A percentile compares a stretch with the other conserved stretches of the same genome.
phyloP scores from a whole-genome alignment of 1,140 invertebrate species.

The Neodiprion pinetum region DNA sequence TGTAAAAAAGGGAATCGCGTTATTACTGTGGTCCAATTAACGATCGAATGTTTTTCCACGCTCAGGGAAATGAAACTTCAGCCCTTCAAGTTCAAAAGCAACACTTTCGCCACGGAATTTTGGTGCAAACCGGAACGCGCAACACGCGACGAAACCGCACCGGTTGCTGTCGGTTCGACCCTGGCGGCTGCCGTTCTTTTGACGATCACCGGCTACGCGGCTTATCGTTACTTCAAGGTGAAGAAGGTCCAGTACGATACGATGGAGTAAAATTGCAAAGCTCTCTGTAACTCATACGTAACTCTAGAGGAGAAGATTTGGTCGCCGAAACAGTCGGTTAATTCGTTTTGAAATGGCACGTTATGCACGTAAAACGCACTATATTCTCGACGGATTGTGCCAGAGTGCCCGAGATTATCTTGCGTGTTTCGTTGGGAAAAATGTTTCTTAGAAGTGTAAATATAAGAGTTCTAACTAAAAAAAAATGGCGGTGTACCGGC shows the following conservation, averaged over 20 bases:
- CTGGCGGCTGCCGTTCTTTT: conserved; percentile 79
- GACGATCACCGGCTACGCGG: conserved; percentile 84
- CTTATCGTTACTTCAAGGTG: conserved; percentile 86
- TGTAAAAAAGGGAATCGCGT: too few relatives aligned
- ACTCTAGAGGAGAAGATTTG: too few relatives aligned
- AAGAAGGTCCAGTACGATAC: conserved; percentile 93
- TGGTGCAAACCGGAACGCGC: conserved; percentile 61
- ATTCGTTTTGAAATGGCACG: too few relatives aligned
- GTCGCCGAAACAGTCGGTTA: too few relatives aligned
- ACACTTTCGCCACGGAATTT: conserved; percentile 67
- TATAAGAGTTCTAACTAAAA: too few relatives aligned
- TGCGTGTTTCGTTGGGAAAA: too few relatives aligned
- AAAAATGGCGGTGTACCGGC: too few relatives aligned
- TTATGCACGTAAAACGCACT: too few relatives aligned
- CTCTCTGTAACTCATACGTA: not conserved
- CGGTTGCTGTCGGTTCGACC: conserved; percentile 86
- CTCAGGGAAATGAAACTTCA: conserved; percentile 66
- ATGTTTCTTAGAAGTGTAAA: too few relatives aligned
- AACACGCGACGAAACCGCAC: conserved; percentile 80
- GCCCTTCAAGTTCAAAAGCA: conserved; percentile 71
- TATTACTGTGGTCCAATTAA: too few relatives aligned
- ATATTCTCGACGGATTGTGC: too few relatives aligned
- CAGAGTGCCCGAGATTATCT: too few relatives aligned
- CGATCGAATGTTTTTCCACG: not conserved
- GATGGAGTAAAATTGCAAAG: conserved; percentile 75